Conservation (phyloP, 1,140 invertebrate species). For the Bathynomus jamesi region DNA sequence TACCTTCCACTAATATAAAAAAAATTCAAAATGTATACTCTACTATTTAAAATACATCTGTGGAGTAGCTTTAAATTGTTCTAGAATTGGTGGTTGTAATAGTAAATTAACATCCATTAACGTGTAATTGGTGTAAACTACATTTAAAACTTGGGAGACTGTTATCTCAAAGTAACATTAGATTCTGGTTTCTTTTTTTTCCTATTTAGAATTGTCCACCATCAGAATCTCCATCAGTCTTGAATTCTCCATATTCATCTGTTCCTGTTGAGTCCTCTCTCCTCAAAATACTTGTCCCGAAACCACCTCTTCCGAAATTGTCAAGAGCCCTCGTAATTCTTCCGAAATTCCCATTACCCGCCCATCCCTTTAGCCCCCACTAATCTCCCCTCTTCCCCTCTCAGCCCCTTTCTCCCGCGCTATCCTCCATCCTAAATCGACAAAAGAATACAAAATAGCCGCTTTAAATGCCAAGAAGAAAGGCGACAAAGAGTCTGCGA, state of each 20-base stretch:
- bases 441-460: conserved; percentile 71
- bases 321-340: too few relatives aligned
- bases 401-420: conserved; percentile 8
- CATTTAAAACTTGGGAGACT: too few relatives aligned
- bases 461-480: conserved; percentile 73
- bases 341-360: background rate
- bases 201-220: background rate
- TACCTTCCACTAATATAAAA: too few relatives aligned
- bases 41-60: too few relatives aligned
- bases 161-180: too few relatives aligned
- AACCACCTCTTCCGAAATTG: too few relatives aligned
- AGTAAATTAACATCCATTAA: too few relatives aligned
- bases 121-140: too few relatives aligned
- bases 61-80: too few relatives aligned
- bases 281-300: conserved; percentile 4
- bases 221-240: background rate
- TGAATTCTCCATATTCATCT: background rate
- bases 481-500: conserved; percentile 63
- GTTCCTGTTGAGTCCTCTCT: background rate
- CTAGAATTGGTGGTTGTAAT: too few relatives aligned
- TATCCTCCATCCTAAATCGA: conserved; percentile 39
- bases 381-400: conserved; percentile 11
- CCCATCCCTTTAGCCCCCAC: conserved; percentile 20
- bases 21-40: too few relatives aligned
- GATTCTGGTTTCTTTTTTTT: background rate